These are phyloP conservation scores for Acridotheres tristis DNA, from an alignment of 2,797 vertebrate species.

Conservation along the genomic window DNA sequence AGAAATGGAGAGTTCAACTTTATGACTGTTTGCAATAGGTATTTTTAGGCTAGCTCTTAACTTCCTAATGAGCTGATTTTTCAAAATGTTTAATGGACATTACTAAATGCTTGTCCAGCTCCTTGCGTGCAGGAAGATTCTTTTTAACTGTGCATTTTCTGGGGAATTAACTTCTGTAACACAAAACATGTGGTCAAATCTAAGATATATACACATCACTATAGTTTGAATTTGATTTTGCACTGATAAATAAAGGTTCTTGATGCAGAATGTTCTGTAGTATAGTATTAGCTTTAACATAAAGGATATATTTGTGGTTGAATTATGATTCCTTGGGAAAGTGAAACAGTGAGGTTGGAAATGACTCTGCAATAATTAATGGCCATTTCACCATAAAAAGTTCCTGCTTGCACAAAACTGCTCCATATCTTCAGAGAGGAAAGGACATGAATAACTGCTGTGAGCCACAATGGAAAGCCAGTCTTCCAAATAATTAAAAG, in stretches of 20 bases:
- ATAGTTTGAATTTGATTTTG: slow-evolving; percentile 11
- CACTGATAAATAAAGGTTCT: background rate
- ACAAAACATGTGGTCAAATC: slow-evolving; percentile 6
- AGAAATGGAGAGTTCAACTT: background rate
- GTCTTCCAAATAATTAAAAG: slow-evolving; percentile 57
- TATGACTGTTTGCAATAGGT: background rate
- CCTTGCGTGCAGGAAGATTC: background rate
- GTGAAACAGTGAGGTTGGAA: slow-evolving; percentile 17
- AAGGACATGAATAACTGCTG: slow-evolving; percentile 10
- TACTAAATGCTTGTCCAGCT: background rate
- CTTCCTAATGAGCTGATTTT: slow-evolving; percentile 9
- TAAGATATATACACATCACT: background rate
- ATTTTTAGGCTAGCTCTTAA: slow-evolving; percentile 11
- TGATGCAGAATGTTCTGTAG: background rate
- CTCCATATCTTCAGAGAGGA: background rate
- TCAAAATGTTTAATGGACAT: background rate
- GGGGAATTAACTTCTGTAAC: background rate
- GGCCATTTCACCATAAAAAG: slow-evolving; percentile 36
- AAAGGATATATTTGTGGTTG: slow-evolving; percentile 12
- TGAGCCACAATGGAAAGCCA: slow-evolving; percentile 25
- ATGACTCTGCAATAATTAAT: slow-evolving; percentile 36
- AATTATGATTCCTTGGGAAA: slow-evolving; percentile 14
- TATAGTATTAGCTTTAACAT: background rate
- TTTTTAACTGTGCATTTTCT: background rate
- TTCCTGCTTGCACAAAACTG: slow-evolving; percentile 18